A percentile compares a stretch with the other conserved stretches of the same genome.
These are phyloP conservation scores for Leptinotarsa haldemani DNA, from an alignment of 2,888 invertebrate species.

Conservation along the genomic window DNA sequence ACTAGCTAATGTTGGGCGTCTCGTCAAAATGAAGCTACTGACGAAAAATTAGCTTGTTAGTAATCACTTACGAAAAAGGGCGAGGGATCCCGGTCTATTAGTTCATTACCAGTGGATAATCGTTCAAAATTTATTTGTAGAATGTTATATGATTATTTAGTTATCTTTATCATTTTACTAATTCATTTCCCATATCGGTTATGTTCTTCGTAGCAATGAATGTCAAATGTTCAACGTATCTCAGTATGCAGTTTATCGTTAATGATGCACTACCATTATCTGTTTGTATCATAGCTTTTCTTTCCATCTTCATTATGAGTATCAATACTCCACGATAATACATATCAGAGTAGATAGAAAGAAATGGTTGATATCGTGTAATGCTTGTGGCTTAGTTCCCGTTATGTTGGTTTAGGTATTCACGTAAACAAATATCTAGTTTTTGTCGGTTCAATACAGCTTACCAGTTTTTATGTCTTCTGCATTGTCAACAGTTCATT, in stretches of 20 bases:
- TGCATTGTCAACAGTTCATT: background rate
- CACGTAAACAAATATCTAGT: background rate
- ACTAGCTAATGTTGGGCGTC: too few relatives aligned
- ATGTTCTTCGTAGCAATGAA: too few relatives aligned
- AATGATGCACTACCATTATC: background rate
- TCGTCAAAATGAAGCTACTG: too few relatives aligned
- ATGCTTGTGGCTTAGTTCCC: background rate
- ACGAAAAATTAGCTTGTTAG: too few relatives aligned
- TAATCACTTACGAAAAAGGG: too few relatives aligned
- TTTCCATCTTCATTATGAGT: background rate
- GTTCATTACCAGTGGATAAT: too few relatives aligned
- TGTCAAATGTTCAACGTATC: too few relatives aligned
- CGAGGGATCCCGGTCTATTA: too few relatives aligned
- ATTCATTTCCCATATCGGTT: background rate
- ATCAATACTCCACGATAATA: background rate
- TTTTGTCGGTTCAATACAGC: background rate
- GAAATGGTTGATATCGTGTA: background rate
- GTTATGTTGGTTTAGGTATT: background rate
- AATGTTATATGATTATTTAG: background rate
- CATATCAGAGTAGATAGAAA: background rate
- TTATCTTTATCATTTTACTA: background rate
- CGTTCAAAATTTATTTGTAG: too few relatives aligned
- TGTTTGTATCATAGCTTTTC: background rate
- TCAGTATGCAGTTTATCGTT: too few relatives aligned
- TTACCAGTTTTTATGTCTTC: background rate